These are phyloP conservation scores for Ctenopoma kingsleyae DNA, from an alignment of 2,797 vertebrate species.

Conservation along the genomic window DNA sequence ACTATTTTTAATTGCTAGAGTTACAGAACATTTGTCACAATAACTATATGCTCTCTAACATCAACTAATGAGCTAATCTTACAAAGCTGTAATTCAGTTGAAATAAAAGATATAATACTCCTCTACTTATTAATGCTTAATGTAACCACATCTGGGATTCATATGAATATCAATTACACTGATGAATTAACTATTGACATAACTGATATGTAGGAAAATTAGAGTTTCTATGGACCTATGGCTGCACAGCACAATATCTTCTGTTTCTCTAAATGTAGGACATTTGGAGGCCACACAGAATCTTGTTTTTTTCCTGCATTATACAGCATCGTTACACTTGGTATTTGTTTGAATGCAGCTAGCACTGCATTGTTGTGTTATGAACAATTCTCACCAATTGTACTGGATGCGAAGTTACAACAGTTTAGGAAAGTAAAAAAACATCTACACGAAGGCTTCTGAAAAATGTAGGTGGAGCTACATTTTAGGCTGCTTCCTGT, in stretches of 20 bases:
- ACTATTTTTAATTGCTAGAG: neutral
- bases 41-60: neutral
- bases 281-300: neutral
- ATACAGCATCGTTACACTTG: neutral
- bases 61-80: neutral
- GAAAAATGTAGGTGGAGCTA: slow-evolving; percentile 58
- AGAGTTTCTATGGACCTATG: neutral
- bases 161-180: neutral
- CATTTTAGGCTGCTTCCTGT: slow-evolving; percentile 51
- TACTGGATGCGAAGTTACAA: neutral
- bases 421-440: slow-evolving; percentile 15
- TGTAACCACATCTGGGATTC: neutral
- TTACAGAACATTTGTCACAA: slow-evolving; percentile 1
- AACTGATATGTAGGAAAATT: neutral
- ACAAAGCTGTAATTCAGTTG: neutral
- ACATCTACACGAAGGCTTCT: slow-evolving; percentile 14
- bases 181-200: neutral
- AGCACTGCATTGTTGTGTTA: slow-evolving; percentile 10
- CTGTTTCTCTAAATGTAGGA: slow-evolving; percentile 1
- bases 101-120: neutral
- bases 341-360: slow-evolving; percentile 9
- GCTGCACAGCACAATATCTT: slow-evolving; percentile 15
- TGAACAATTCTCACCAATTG: neutral
- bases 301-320: neutral
- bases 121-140: neutral